phyloP scores from a whole-genome alignment of 2,888 invertebrate genomes.

The Drosophila siamana region DNA sequence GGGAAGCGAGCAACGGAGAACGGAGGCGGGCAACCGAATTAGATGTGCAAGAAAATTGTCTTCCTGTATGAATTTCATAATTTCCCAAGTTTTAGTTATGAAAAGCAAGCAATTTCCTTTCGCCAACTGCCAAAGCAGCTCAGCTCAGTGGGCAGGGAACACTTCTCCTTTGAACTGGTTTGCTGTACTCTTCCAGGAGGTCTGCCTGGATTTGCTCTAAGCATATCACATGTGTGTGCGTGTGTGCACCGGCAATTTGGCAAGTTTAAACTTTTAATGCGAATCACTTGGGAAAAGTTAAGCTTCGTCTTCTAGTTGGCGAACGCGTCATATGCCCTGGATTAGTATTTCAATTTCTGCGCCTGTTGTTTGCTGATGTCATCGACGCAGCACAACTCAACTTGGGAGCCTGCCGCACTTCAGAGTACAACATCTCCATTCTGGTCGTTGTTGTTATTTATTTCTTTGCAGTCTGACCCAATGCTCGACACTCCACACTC shows the following conservation, averaged over 20 bases:
- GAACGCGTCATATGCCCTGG: conserved; percentile 49
- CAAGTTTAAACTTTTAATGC: conserved; percentile 76
- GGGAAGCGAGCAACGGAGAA: not conserved
- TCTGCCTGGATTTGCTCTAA: conserved; percentile 23
- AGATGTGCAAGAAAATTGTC: conserved; percentile 83
- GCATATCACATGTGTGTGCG: conserved; percentile 22
- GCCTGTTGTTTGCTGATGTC: conserved; percentile 78
- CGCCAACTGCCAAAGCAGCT: conserved; percentile 31
- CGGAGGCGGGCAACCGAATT: conserved; percentile 57
- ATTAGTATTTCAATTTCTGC: conserved; percentile 74
- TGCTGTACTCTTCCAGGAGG: conserved; percentile 12
- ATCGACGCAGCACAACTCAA: conserved; percentile 61
- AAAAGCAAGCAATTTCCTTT: conserved; percentile 83
- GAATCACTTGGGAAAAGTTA: conserved; percentile 71
- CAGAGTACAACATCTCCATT: conserved; percentile 9
- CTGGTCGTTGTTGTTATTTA: conserved; percentile 42
- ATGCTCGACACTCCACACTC: conserved; percentile 27
- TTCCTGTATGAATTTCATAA: conserved; percentile 85
- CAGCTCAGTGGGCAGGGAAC: not conserved
- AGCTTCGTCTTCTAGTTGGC: conserved; percentile 43
- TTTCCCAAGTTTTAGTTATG: conserved; percentile 83
- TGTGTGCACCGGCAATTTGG: conserved; percentile 58
- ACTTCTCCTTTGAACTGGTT: conserved; percentile 9
- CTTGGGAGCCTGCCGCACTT: conserved; percentile 50
- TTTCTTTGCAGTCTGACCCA: conserved; percentile 59